Base-by-base conservation (phyloP, 2,888 invertebrate species). In the Trisateles emortualis region DNA sequence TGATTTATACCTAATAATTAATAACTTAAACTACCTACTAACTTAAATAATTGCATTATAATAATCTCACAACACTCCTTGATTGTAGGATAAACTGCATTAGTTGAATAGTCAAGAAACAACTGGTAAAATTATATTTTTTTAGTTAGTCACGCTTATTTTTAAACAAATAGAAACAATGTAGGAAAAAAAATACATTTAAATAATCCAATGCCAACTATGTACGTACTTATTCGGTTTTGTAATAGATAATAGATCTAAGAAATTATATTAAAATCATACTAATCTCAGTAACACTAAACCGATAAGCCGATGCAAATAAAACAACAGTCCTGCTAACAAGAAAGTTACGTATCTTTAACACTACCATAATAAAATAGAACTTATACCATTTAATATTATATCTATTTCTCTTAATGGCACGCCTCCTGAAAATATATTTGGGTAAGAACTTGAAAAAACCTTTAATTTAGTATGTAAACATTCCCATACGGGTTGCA, bases 401-500 rank as follows among this genome's bases (percentile, higher is more conserved):
- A 71, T 69, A 52, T 47, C 54, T 59, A 66, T 51, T 16, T 53
- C 33, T 11, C 14, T 22, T 47, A 36, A 52, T 46, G 51, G 52
- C 41, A 53, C 13, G 14, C 36, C 36, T 36, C 49, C 36, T 47
- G 29, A 43, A 59, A 58, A 64, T 62, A 64, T 58, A 54, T 59
- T 59, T 53, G 53, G 53, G 45, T 17, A 32, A 29, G 55, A 67
- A 78, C 72, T 74, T 79, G 72, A 78, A 78, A 81, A 79, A 76
- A 80, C 75, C 78, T 83, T 65, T 79, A 83, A 85, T 83, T 83
- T 83, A 81, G 85, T 77, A 76, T 74, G 81, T 90, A 91, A 92
- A 92, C 88, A 92, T 90, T 90, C 88, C 86, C 88, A 90, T 86
- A 86, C 83, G 79, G 74, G 64, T 72, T 73, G 75, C 79, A 79